Percentiles rank a stretch among this genome's conserved stretches.
Evolutionary conservation across 1,140 invertebrate genomes (phyloP).

Genomic region (Solen grandis): DNA sequence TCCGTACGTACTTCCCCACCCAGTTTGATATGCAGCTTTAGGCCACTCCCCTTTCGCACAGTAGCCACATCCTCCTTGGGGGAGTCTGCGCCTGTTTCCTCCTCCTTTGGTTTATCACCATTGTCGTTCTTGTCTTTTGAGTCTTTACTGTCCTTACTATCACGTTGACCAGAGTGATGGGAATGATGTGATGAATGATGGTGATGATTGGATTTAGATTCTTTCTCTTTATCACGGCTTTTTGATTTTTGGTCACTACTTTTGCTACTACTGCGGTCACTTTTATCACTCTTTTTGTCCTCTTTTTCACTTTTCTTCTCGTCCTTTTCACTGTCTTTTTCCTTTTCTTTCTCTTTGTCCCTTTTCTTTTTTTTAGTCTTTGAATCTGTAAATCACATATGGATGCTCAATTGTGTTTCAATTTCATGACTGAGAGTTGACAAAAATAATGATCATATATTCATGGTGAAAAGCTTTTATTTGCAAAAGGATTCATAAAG

Average conservation of each 20-base stretch:
- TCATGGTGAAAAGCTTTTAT: too few relatives aligned
- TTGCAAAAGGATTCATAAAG: too few relatives aligned
- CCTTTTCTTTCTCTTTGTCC: slow-evolving; percentile 80
- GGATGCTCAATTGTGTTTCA: neutral
- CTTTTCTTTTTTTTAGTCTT: slow-evolving; percentile 68
- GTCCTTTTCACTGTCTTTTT: slow-evolving; percentile 58
- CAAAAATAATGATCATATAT: too few relatives aligned
- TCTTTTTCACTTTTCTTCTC: slow-evolving; percentile 42
- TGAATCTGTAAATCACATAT: slow-evolving; percentile 64
- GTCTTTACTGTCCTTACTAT: slow-evolving; percentile 33
- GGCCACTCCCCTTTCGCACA: slow-evolving; percentile 56
- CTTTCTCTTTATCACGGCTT: slow-evolving; percentile 10
- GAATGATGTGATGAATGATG: slow-evolving; percentile 32
- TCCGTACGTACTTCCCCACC: slow-evolving; percentile 26
- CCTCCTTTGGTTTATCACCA: slow-evolving; percentile 50
- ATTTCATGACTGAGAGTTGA: too few relatives aligned
- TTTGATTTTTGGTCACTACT: neutral
- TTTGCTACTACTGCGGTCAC: neutral
- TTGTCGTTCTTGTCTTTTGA: slow-evolving; percentile 27
- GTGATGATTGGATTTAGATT: slow-evolving; percentile 3
- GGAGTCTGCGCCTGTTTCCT: slow-evolving; percentile 49
- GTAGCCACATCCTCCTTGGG: slow-evolving; percentile 37
- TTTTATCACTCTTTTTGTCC: slow-evolving; percentile 17
- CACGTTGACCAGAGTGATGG: slow-evolving; percentile 18
- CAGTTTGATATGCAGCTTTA: slow-evolving; percentile 64